Evolutionary conservation across 2,888 invertebrate species (phyloP).

Genomic region (Seladonia tumulorum): DNA sequence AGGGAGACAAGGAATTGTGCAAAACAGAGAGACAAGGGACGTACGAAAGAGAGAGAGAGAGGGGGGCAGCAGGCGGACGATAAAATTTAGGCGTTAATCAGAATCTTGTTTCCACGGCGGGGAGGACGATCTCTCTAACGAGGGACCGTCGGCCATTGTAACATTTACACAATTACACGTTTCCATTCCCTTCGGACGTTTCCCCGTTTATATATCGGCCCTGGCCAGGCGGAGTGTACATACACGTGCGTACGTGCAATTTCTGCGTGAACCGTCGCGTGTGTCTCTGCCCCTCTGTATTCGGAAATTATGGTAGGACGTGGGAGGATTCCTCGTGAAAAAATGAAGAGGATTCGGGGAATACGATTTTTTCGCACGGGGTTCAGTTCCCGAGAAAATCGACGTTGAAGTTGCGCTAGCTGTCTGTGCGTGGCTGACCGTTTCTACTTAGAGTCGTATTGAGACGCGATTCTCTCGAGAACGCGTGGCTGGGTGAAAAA

Average conservation of each 20-base stretch:
- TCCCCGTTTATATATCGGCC: slow-evolving; percentile 68
- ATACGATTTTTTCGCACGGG: neutral
- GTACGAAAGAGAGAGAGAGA: neutral
- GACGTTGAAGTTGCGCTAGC: neutral
- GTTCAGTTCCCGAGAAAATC: neutral
- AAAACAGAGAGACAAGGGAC: neutral
- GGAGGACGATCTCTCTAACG: slow-evolving; percentile 70
- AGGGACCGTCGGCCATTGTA: slow-evolving; percentile 78
- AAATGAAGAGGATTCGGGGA: neutral
- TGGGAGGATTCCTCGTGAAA: neutral
- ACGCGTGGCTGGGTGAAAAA: neutral
- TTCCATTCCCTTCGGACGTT: slow-evolving; percentile 75
- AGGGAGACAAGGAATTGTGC: neutral
- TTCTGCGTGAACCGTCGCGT: slow-evolving; percentile 25
- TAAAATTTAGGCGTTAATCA: slow-evolving; percentile 81
- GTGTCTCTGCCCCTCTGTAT: neutral
- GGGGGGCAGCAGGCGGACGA: slow-evolving; percentile 61
- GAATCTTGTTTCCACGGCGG: slow-evolving; percentile 78
- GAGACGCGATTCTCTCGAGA: neutral
- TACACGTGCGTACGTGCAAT: slow-evolving; percentile 30
- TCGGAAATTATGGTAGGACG: too few species aligned
- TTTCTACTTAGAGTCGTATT: neutral
- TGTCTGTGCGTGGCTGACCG: neutral
- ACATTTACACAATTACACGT: slow-evolving; percentile 81
- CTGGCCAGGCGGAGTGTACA: slow-evolving; percentile 27